Conservation (phyloP, 2,113 vertebrate genomes). For the Centropristis striata region DNA sequence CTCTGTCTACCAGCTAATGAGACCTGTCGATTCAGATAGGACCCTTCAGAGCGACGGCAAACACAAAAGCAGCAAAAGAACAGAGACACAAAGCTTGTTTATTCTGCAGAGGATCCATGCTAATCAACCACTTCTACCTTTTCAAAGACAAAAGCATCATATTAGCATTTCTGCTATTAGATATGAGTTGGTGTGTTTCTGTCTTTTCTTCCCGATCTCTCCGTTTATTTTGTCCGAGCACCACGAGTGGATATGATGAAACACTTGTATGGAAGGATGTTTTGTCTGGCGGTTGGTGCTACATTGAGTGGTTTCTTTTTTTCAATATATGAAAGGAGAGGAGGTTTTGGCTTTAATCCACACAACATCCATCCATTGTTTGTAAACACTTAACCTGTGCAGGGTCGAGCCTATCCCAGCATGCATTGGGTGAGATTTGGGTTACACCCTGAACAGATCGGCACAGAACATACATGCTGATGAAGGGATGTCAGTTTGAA, state of each 20-base stretch:
- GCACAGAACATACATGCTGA: neutral
- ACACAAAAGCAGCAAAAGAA: constrained; percentile 54
- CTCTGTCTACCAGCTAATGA: constrained; percentile 71
- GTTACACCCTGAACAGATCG: neutral
- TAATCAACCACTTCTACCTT: constrained; percentile 70
- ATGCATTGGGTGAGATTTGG: neutral
- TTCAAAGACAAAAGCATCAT: constrained; percentile 61
- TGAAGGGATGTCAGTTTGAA: constrained; percentile 2
- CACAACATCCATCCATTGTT: constrained; percentile 11
- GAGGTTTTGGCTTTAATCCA: constrained; percentile 35
- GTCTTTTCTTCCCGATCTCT: constrained; percentile 40
- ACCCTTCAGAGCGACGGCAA: constrained; percentile 38
- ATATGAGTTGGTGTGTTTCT: constrained; percentile 58
- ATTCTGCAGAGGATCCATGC: constrained; percentile 66
- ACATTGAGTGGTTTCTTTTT: constrained; percentile 43
- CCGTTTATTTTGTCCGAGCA: constrained; percentile 43
- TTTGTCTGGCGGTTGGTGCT: constrained; percentile 45
- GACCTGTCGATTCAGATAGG: constrained; percentile 61
- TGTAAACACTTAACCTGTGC: neutral
- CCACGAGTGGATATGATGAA: constrained; percentile 43
- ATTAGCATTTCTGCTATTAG: constrained; percentile 69
- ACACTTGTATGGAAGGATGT: constrained; percentile 39
- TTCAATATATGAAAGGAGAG: constrained; percentile 15
- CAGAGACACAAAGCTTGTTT: constrained; percentile 68
- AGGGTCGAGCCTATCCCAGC: constrained; percentile 30